Base-by-base conservation (phyloP, 1,140 invertebrate genomes). In the Drosophila kanapiae region DNA sequence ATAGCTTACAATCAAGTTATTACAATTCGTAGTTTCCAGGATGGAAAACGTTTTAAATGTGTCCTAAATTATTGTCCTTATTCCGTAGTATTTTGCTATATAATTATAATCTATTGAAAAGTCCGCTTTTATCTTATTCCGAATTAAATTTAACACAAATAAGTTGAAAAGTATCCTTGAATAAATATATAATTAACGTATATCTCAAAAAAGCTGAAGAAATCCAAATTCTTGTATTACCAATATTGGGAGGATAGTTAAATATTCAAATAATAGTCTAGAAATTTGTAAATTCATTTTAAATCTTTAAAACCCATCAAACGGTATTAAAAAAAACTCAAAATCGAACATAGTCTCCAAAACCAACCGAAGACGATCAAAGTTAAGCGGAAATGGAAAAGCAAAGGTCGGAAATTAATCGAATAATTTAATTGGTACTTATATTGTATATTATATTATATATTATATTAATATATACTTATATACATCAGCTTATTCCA, bases 321-420 rank as follows among this genome's bases (percentile, higher is more conserved):
- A 18, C 2, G 7, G 5, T 10, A 5, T 10, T 0, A 29, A 6
- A 33, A 14, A 3, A 4, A 11, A 31, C 6, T 6, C 1, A 4
- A 35, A 18, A 18, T 18, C 10, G 11, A 35, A 53, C 31, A 18
- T 53, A 10, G 27, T 9, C 48, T 29, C n/a, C n/a, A 7, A 6
- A 49, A 49, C 9, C 29, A 49, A 31, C 27, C 13, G n/a, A 48
- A 4, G 29, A n/a, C 48, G 27, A n/a, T n/a, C n/a, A n/a, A 49
- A n/a, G 27, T 54, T 37, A 6, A 53, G 11, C 51, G 51, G 33
- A 54, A 54, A 37, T 37, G 11, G 11, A 37, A 54, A 35, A 23
- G 51, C 51, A 54, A 54, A 54, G 33, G 51, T 35, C 49, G 6
- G 4, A 2, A 53, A 53, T 53, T 1, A 49, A 29, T 49, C n/a